These are phyloP conservation scores for sheep (Ovis aries) DNA, from an alignment of 2,113 vertebrate genomes.

Conservation along the genomic window DNA sequence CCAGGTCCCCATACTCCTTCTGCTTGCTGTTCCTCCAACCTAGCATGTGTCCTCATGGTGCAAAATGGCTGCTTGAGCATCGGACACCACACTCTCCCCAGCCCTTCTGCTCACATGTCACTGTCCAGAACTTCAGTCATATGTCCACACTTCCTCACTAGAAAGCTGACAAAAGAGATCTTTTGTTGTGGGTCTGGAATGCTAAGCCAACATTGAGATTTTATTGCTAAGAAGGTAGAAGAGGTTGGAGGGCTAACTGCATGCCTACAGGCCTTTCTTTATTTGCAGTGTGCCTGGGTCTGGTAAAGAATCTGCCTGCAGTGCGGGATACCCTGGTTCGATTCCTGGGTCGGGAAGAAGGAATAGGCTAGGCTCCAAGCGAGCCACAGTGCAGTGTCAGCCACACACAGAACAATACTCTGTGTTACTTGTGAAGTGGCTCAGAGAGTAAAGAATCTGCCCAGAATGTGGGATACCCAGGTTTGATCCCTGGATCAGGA, in stretches of 20 bases:
- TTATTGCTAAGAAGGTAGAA: background rate
- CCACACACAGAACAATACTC: background rate
- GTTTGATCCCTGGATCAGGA: background rate
- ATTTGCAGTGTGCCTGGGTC: background rate
- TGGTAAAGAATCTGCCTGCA: background rate
- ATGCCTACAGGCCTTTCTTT: accelerated
- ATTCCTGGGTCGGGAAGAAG: background rate
- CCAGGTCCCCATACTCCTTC: background rate
- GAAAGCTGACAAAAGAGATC: background rate
- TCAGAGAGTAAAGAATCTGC: background rate
- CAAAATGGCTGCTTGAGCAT: background rate
- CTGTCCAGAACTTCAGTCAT: background rate
- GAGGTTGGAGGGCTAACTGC: background rate
- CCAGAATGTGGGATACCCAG: background rate
- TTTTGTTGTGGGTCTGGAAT: background rate
- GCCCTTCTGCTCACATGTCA: background rate
- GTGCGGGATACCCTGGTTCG: background rate
- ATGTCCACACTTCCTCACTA: background rate
- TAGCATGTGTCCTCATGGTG: background rate
- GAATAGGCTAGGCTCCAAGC: background rate
- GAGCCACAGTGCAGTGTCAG: background rate
- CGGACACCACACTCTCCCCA: background rate
- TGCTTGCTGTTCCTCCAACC: background rate
- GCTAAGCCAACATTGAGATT: background rate
- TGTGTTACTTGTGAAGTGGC: background rate